Percentiles rank a stretch among this genome's conserved stretches.
These are phyloP conservation scores for Calephelis perditalis DNA, from an alignment of 2,888 invertebrate species.

Conservation along the genomic window DNA sequence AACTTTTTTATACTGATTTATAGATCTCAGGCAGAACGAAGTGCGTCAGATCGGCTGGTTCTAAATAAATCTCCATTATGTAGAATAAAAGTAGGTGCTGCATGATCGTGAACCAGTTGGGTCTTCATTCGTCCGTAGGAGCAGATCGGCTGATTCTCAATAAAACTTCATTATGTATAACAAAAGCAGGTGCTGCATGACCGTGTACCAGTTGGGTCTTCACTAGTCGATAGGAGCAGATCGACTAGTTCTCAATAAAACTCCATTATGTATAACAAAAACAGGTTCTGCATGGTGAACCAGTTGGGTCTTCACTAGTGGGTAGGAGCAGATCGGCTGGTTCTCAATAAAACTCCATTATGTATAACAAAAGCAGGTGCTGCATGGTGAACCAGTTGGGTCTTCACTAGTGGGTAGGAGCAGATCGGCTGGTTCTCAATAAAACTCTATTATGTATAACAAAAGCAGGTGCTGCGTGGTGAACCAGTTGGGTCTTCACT, in stretches of 20 bases:
- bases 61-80: conserved; percentile 33
- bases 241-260: too few relatives aligned
- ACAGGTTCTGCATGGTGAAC: conserved; percentile 50
- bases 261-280: conserved; percentile 35
- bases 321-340: too few relatives aligned
- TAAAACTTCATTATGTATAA: conserved; percentile 36
- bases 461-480: conserved; percentile 49
- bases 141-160: conserved; percentile 5
- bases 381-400: conserved; percentile 60
- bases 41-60: too few relatives aligned
- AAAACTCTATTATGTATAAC: conserved; percentile 36
- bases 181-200: conserved; percentile 44
- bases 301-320: too few relatives aligned
- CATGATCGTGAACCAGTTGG: conserved; percentile 63
- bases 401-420: conserved; percentile 51
- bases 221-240: too few relatives aligned
- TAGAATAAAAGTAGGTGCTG: conserved; percentile 36
- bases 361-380: conserved; percentile 34
- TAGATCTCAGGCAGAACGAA: too few relatives aligned
- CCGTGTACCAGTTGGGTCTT: too few relatives aligned
- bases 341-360: conserved; percentile 36
- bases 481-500: conserved; percentile 58
- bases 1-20: too few relatives aligned
- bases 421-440: conserved; percentile 26
- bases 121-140: conserved; percentile 54